Evolutionary conservation across 2,113 vertebrate species (phyloP).

Genomic region (Muscicapa adusta): DNA sequence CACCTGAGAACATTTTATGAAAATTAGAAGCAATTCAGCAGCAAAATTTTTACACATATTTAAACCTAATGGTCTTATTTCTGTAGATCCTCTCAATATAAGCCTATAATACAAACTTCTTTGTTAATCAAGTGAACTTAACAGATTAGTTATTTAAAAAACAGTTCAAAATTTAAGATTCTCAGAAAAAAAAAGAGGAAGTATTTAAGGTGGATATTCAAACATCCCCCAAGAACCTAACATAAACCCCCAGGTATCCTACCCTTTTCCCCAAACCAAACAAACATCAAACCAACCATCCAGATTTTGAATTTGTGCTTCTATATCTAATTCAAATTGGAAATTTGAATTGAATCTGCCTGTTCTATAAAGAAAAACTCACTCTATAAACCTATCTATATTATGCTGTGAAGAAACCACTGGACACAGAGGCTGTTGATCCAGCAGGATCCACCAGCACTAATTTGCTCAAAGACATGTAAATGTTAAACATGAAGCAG

Average conservation of each 20-base stretch:
- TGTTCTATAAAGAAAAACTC: background rate
- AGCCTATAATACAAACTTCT: background rate
- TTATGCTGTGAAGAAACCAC: background rate
- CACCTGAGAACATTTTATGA: background rate
- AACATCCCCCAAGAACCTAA: rapidly evolving
- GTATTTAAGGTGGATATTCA: background rate
- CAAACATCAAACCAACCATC: background rate
- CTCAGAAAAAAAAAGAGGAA: background rate
- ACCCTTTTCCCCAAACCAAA: background rate
- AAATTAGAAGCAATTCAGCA: background rate
- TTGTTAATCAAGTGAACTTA: background rate
- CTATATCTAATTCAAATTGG: too few relatives aligned
- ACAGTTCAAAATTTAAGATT: background rate
- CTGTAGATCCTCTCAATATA: background rate
- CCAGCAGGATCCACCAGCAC: background rate
- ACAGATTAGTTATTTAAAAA: background rate
- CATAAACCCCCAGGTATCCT: background rate
- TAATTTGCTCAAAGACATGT: background rate
- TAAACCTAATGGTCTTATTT: background rate
- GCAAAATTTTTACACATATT: background rate
- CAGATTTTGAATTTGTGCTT: background rate
- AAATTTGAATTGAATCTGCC: background rate
- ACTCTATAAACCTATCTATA: background rate
- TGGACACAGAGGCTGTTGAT: background rate
- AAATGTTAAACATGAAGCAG: background rate